These are phyloP conservation scores for Lates japonicus DNA, from an alignment of 2,797 vertebrate genomes.

Conservation along the genomic window DNA sequence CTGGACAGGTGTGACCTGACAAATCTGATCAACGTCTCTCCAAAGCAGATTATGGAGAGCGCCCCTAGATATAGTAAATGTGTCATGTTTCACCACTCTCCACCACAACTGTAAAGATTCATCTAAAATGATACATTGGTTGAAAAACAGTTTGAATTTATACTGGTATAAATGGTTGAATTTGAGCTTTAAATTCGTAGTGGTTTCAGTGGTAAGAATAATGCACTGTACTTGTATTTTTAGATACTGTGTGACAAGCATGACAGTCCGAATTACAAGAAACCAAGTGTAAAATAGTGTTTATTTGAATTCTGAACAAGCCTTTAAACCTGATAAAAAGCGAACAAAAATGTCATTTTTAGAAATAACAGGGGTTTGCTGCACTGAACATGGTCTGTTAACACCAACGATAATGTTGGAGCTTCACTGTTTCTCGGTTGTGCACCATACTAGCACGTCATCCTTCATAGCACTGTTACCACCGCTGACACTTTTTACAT, in stretches of 20 bases:
- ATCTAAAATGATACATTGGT: background rate
- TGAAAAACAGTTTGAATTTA: background rate
- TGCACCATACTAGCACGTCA: background rate
- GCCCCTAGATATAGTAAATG: background rate
- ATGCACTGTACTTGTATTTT: background rate
- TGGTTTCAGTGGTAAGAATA: background rate
- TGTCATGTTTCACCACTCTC: background rate
- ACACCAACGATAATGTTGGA: background rate
- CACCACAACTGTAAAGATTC: background rate
- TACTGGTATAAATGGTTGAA: too few species aligned
- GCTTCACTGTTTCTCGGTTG: background rate
- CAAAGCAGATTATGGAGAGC: slow-evolving; percentile 8
- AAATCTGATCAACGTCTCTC: slow-evolving; percentile 15
- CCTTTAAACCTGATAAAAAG: background rate
- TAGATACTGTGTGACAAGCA: background rate
- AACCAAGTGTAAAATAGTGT: background rate
- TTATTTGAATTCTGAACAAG: background rate
- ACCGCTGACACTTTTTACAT: slow-evolving; percentile 22
- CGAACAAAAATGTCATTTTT: slow-evolving; percentile 1
- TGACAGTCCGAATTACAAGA: background rate
- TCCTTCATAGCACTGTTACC: slow-evolving; percentile 26
- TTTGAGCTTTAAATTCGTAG: background rate
- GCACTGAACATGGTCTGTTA: background rate
- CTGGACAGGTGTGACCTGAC: slow-evolving; percentile 29
- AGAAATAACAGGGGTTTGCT: background rate